phyloP scores from a whole-genome alignment of 2,888 invertebrate species.

The Drosophila sordidapex region DNA sequence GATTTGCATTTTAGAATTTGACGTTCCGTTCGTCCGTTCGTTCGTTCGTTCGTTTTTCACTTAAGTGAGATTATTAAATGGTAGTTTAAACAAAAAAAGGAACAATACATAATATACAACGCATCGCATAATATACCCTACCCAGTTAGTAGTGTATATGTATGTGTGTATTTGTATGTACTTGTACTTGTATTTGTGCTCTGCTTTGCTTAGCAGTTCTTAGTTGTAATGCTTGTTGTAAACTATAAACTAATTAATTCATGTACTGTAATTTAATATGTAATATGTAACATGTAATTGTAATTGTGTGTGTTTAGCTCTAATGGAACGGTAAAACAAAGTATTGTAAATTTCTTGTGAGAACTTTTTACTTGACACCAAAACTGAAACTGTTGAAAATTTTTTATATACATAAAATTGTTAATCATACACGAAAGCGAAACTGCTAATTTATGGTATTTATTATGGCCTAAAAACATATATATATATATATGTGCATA shows the following conservation, averaged over 20 bases:
- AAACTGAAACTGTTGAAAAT: conserved; percentile 77
- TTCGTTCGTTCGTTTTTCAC: conserved; percentile 40
- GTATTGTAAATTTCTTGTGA: conserved; percentile 78
- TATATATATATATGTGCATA: conserved; percentile 21
- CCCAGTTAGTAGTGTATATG: background rate
- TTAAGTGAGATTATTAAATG: conserved; percentile 77
- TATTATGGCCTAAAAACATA: conserved; percentile 66
- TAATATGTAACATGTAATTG: conserved; percentile 34
- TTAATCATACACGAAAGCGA: conserved; percentile 53
- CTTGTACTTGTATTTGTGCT: conserved; percentile 4
- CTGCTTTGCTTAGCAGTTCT: conserved; percentile 2
- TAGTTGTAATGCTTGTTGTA: conserved; percentile 61
- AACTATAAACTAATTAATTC: conserved; percentile 43
- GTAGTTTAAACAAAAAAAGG: conserved; percentile 10
- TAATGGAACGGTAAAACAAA: conserved; percentile 65
- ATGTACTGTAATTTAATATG: conserved; percentile 40
- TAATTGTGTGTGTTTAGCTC: conserved; percentile 39
- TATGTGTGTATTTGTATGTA: conserved; percentile 17
- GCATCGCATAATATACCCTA: conserved; percentile 1
- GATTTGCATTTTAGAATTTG: conserved; percentile 52
- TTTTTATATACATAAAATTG: conserved; percentile 75
- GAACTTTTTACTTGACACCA: conserved; percentile 79
- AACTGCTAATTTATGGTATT: conserved; percentile 78
- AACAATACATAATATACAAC: conserved; percentile 6
- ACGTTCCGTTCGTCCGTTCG: conserved; percentile 29